These are phyloP conservation scores for Triplophysa siluroides DNA, from an alignment of 2,113 vertebrate genomes.

Conservation along the genomic window DNA sequence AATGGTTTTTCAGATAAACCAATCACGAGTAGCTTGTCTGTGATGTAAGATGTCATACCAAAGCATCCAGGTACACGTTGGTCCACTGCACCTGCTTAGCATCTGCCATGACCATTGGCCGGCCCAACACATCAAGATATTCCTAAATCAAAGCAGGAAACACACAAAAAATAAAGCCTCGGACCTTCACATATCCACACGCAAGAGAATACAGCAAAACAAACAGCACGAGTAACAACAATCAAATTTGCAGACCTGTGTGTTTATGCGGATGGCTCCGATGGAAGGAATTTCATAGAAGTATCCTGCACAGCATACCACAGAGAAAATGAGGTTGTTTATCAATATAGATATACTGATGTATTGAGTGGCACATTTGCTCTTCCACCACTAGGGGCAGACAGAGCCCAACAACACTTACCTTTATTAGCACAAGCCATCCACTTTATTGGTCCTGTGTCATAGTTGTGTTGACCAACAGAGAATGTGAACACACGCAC, in stretches of 20 bases:
- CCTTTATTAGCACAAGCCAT: slow-evolving; percentile 99
- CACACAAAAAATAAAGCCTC: slow-evolving; percentile 9
- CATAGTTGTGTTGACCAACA: slow-evolving; percentile 98
- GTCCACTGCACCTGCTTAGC: slow-evolving; percentile 98
- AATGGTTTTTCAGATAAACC: neutral
- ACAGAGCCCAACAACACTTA: slow-evolving; percentile 55
- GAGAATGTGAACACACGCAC: slow-evolving; percentile 98
- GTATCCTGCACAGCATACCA: slow-evolving; percentile 81
- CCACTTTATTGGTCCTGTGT: slow-evolving; percentile 97
- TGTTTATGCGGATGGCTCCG: slow-evolving; percentile 97
- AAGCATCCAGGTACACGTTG: slow-evolving; percentile 94
- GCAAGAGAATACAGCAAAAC: neutral
- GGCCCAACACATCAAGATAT: slow-evolving; percentile 93
- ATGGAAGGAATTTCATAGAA: slow-evolving; percentile 99
- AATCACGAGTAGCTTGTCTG: neutral
- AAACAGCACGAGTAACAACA: neutral
- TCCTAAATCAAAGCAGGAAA: slow-evolving; percentile 75
- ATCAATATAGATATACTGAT: no score
- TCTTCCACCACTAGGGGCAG: slow-evolving; percentile 41
- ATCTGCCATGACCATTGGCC: slow-evolving; percentile 96
- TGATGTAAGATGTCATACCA: slow-evolving; percentile 75
- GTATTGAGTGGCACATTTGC: neutral
- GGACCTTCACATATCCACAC: neutral
- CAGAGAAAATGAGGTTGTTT: neutral
- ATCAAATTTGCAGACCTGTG: slow-evolving; percentile 78